Conservation (phyloP, 2,888 invertebrate genomes). For the Callimorpha dominula region DNA sequence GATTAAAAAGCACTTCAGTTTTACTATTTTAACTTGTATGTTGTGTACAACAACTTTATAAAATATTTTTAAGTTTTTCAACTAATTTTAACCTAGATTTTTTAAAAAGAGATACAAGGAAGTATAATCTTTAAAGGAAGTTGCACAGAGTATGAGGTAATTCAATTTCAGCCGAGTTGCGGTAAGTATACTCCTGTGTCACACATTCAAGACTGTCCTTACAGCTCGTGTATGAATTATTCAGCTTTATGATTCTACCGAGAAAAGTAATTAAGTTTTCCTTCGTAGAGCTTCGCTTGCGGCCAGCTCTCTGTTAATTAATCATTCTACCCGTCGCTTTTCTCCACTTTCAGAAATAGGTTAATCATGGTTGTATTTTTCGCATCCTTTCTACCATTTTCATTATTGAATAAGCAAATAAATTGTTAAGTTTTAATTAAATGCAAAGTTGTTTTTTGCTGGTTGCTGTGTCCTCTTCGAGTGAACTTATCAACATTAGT, state of each 20-base stretch:
- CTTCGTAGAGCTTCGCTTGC: conserved; percentile 71
- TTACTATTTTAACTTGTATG: no score
- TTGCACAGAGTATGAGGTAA: conserved; percentile 56
- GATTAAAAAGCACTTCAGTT: no score
- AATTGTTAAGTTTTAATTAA: conserved; percentile 61
- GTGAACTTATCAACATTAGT: background rate
- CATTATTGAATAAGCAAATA: conserved; percentile 77
- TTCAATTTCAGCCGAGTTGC: conserved; percentile 63
- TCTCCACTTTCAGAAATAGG: conserved; percentile 75
- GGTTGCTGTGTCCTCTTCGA: conserved; percentile 26
- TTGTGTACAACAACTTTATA: no score
- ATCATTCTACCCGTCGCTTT: conserved; percentile 75
- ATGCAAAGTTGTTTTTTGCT: conserved; percentile 58
- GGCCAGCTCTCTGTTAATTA: conserved; percentile 77
- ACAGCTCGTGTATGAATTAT: conserved; percentile 73
- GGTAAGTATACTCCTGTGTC: conserved; percentile 53
- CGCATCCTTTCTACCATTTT: conserved; percentile 69
- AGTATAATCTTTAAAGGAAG: conserved; percentile 22
- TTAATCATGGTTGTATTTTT: conserved; percentile 77
- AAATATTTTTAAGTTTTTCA: no score
- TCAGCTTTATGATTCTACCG: conserved; percentile 76
- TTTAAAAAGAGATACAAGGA: background rate
- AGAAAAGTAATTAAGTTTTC: conserved; percentile 83
- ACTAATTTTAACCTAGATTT: no score
- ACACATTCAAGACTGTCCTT: conserved; percentile 63